Conservation (phyloP, 1,140 invertebrate species). For the Colletes latitarsis region DNA sequence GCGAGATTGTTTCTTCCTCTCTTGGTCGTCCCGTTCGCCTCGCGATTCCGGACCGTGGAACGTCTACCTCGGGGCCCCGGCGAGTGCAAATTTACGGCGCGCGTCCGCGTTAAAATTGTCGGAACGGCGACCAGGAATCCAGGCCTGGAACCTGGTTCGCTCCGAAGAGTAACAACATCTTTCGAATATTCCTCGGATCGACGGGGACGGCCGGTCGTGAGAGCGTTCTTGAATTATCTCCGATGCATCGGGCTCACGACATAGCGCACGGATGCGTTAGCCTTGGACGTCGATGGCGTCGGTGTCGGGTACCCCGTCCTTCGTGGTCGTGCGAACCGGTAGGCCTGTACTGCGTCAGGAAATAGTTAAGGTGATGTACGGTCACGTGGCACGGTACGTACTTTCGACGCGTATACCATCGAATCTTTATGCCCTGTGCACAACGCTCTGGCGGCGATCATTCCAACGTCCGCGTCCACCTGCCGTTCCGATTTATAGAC, state of each 20-base stretch:
- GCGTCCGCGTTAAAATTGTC: constrained; percentile 8
- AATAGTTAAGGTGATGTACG: constrained; percentile 74
- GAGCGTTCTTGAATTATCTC: constrained; percentile 39
- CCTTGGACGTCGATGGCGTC: constrained; percentile 7
- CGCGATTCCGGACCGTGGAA: constrained; percentile 3
- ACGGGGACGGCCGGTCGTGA: neutral
- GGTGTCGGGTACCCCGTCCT: constrained; percentile 38
- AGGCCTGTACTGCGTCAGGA: constrained; percentile 66
- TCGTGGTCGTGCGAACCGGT: constrained; percentile 40
- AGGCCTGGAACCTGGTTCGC: neutral
- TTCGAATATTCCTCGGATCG: neutral
- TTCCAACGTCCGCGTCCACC: constrained; percentile 21
- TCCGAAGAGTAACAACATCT: neutral
- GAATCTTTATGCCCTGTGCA: constrained; percentile 56
- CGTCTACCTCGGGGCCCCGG: neutral
- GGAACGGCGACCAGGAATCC: neutral
- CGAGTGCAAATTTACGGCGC: constrained; percentile 12
- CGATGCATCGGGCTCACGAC: constrained; percentile 48
- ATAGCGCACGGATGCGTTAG: constrained; percentile 25
- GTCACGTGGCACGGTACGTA: constrained; percentile 69
- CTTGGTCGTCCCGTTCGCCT: neutral
- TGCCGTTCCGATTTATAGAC: neutral
- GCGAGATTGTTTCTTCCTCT: neutral
- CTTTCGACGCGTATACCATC: constrained; percentile 60
- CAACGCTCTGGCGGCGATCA: constrained; percentile 27